A percentile compares a stretch with the other conserved stretches of the same genome.
Evolutionary conservation across 2,888 invertebrate species (phyloP).

Genomic region (Steinernema scapterisci): DNA sequence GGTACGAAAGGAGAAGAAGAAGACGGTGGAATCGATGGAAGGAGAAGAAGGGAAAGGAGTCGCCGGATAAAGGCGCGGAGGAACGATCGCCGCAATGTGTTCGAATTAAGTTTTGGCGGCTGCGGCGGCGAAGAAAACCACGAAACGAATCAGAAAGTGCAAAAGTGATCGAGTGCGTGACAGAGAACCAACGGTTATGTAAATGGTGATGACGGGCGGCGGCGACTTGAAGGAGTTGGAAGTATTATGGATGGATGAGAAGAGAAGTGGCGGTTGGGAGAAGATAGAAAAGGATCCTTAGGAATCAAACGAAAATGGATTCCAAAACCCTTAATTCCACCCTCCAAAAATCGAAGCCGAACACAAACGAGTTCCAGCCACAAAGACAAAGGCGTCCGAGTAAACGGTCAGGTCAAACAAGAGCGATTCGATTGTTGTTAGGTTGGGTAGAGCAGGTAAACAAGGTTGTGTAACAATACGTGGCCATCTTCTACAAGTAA

Average conservation of each 20-base stretch:
- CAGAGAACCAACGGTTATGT: conserved; percentile 21
- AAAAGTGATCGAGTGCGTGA: conserved; percentile 26
- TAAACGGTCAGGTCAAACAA: too few species aligned
- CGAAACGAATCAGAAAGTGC: conserved; percentile 5
- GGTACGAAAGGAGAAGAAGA: conserved; percentile 20
- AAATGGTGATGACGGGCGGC: conserved; percentile 8
- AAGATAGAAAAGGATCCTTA: not conserved
- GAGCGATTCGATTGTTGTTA: too few species aligned
- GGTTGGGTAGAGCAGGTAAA: too few species aligned
- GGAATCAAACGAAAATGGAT: not conserved
- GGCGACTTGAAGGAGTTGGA: not conserved
- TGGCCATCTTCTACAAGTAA: not conserved
- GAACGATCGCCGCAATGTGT: not conserved
- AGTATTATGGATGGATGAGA: not conserved
- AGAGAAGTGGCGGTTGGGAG: not conserved
- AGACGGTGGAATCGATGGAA: not conserved
- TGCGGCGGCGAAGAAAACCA: too few species aligned
- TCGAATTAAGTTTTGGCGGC: conserved; percentile 13
- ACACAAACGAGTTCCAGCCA: too few species aligned
- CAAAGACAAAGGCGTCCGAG: too few species aligned
- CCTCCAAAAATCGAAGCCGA: too few species aligned
- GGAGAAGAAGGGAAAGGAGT: not conserved
- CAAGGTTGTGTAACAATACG: too few species aligned
- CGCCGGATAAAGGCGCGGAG: not conserved
- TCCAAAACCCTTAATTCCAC: too few species aligned